Conservation (phyloP, 1,140 invertebrate species). For the Drosophila obscura region DNA sequence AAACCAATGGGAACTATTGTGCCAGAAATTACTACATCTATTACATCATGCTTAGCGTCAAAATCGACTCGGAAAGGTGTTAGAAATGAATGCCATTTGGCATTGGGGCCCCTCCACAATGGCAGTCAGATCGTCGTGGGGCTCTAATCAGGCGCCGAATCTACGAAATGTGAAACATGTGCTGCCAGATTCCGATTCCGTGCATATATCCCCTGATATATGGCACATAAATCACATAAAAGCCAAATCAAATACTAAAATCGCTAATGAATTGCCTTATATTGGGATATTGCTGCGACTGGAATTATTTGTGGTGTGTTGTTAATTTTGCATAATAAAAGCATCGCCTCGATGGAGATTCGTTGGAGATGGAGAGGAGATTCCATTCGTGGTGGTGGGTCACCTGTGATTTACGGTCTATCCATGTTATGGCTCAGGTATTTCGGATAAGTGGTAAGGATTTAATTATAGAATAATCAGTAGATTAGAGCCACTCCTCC, state of each 20-base stretch:
- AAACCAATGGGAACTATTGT: background rate
- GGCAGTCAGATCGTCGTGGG: background rate
- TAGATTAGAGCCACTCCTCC: slow-evolving; percentile 15
- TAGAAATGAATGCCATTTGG: slow-evolving; percentile 63
- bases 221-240: slow-evolving; percentile 66
- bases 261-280: slow-evolving; percentile 75
- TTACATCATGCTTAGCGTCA: slow-evolving; percentile 38
- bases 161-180: slow-evolving; percentile 75
- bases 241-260: slow-evolving; percentile 33
- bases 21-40: background rate
- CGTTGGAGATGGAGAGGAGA: background rate
- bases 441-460: slow-evolving; percentile 6
- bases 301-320: slow-evolving; percentile 41
- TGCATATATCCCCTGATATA: slow-evolving; percentile 47
- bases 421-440: no score
- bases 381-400: slow-evolving; percentile 3
- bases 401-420: slow-evolving; percentile 32
- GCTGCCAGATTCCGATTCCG: slow-evolving; percentile 31
- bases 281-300: slow-evolving; percentile 12
- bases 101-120: slow-evolving; percentile 53
- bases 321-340: slow-evolving; percentile 57
- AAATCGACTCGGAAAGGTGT: slow-evolving; percentile 59
- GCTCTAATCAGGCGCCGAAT: slow-evolving; percentile 60
- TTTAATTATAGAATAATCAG: slow-evolving; percentile 42
- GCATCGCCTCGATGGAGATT: slow-evolving; percentile 6